Percentiles rank a stretch among this genome's conserved stretches.
Evolutionary conservation across 2,888 invertebrate genomes (phyloP).

Genomic region (Steinernema hermaphroditum): DNA sequence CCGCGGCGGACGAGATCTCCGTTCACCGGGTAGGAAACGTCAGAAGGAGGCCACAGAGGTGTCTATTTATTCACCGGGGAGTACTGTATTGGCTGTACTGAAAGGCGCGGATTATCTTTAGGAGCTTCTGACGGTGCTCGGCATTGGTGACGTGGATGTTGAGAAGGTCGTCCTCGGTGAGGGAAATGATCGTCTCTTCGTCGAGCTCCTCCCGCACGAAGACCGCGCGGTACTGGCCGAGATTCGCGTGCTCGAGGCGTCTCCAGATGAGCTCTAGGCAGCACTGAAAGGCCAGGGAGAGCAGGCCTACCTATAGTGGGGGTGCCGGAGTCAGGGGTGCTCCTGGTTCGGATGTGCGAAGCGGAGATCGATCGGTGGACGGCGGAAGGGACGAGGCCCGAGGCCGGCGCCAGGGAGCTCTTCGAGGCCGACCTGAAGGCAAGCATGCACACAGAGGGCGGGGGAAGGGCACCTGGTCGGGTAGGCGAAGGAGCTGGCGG

Average conservation of each 20-base stretch:
- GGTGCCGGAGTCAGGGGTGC: conserved; percentile 5
- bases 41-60: not conserved
- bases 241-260: conserved; percentile 7
- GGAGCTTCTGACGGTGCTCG: not conserved
- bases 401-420: conserved; percentile 9
- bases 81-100: no score
- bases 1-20: not conserved
- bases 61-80: no score
- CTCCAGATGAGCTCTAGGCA: not conserved
- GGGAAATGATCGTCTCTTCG: not conserved
- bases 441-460: not conserved
- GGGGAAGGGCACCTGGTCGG: not conserved
- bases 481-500: conserved; percentile 5
- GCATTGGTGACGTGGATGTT: not conserved
- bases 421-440: not conserved
- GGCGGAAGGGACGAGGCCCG: conserved; percentile 5
- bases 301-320: not conserved
- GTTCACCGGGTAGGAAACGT: conserved; percentile 23
- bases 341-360: conserved; percentile 2
- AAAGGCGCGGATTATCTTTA: conserved; percentile 19
- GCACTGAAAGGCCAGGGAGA: not conserved
- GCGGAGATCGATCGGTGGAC: conserved; percentile 17
- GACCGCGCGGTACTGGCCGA: not conserved
- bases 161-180: conserved; percentile 4
- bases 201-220: conserved; percentile 21